Base-by-base conservation (phyloP, 2,113 vertebrate genomes). In the Engystomops pustulosus region DNA sequence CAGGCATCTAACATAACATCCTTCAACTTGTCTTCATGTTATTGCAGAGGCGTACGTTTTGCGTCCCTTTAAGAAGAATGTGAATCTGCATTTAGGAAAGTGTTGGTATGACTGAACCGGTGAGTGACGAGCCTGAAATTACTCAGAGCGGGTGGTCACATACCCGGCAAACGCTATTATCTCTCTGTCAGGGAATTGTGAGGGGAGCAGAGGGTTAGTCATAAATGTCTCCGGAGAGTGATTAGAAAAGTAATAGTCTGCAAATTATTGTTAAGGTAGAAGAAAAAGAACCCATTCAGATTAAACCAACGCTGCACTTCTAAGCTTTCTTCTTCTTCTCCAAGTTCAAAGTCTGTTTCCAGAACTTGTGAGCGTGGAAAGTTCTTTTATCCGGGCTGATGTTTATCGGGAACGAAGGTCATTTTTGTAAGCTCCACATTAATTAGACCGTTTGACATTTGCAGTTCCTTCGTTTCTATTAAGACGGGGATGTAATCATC, bases 171-270 rank as follows among this genome's bases (percentile, higher is more conserved):
- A 45, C 69, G 36, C 41, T 72, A 72, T 45, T 72, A 47, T 72
- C 38, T 72, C 69, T 12, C 41, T 45, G 69, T 72, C 69, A 71
- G 34, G 69, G 69, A 47, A 45, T 47, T 25, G 69, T 27, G 38
- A 45, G 36, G 36, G 41, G 41, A 45, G 69, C 30, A 67, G 62
- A 67, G 62, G 62, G 62, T 67, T 67, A 67, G 62, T 67, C 62
- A 67, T 67, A 67, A 67, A 67, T 18, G 62, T 67, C 62, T 67
- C 62, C 17, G 20, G 62, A 67, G 62, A 67, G 17, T 20, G 62
- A 45, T 45, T 72, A 72, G 41, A 47, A 72, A 72, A 72, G 69
- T 72, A 47, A 72, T 45, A 72, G 69, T 72, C 62, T 47, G 69
- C 38, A 72, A 45, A 44, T 44, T 41, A 70, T 70, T 44, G 41